A percentile compares a stretch with the other conserved stretches of the same genome.
These are phyloP conservation scores for Tenthredo scrophulariae DNA, from an alignment of 2,888 invertebrate genomes.

Conservation along the genomic window DNA sequence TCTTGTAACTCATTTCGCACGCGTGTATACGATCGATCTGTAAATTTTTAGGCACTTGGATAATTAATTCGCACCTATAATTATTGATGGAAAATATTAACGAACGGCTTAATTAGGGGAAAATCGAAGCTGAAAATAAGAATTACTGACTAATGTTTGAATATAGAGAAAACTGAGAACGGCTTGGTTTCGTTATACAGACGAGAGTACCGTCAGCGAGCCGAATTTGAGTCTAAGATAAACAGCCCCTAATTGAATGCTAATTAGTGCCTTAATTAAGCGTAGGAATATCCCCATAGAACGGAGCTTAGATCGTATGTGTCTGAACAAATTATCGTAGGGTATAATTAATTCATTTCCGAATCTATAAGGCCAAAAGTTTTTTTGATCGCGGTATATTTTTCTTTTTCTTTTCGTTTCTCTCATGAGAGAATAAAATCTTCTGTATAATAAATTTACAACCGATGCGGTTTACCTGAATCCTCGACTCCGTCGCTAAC, in stretches of 20 bases:
- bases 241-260: neutral
- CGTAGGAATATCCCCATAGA: neutral
- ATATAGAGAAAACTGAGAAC: slow-evolving; percentile 22
- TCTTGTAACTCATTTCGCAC: neutral
- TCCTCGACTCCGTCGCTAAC: too few relatives aligned
- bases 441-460: neutral
- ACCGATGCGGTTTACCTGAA: neutral
- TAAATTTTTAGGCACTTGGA: neutral
- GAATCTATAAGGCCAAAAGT: neutral
- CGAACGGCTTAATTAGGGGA: neutral
- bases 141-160: neutral
- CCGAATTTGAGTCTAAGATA: slow-evolving; percentile 21
- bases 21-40: neutral
- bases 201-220: neutral
- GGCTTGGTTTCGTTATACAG: neutral
- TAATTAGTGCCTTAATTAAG: neutral
- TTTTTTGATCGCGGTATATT: neutral
- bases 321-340: neutral
- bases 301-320: neutral
- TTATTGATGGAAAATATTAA: neutral
- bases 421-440: neutral
- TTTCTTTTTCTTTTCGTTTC: neutral
- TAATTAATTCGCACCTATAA: neutral
- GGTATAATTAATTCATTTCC: neutral
- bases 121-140: neutral